phyloP scores from a whole-genome alignment of 2,888 invertebrate genomes.

The Drepana falcataria region DNA sequence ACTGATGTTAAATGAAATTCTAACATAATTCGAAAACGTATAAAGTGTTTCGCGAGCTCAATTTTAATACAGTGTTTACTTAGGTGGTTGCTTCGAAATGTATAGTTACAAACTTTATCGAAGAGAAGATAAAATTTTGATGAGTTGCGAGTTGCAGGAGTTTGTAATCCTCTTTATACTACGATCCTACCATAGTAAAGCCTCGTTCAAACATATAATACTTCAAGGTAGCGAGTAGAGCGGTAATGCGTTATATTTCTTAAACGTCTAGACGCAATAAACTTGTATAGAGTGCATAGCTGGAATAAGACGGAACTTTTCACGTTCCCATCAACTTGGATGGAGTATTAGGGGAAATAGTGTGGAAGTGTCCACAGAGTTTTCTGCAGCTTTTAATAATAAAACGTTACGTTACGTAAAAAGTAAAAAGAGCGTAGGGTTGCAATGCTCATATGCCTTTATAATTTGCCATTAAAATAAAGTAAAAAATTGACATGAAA shows the following conservation, averaged over 20 bases:
- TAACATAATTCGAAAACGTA: background rate
- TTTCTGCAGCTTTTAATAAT: too few species aligned
- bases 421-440: too few species aligned
- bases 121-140: conserved; percentile 20
- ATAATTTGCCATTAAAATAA: too few species aligned
- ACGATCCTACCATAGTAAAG: conserved; percentile 8
- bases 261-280: background rate
- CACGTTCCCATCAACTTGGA: background rate
- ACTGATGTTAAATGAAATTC: background rate
- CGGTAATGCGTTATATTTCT: background rate
- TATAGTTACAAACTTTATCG: conserved; percentile 12
- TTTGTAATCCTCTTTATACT: conserved; percentile 20
- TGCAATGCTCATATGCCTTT: too few species aligned
- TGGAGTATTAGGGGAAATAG: too few species aligned
- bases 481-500: too few species aligned
- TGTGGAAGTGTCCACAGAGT: too few species aligned
- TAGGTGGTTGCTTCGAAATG: conserved; percentile 9
- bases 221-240: background rate
- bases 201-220: background rate
- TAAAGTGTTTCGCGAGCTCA: background rate
- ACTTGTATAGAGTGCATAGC: background rate
- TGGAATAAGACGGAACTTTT: background rate
- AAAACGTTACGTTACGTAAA: too few species aligned
- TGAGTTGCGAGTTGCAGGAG: conserved; percentile 21
- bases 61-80: conserved; percentile 16